Base-by-base conservation (phyloP, 2,113 vertebrate species). In the Sylvicapra grimmia region DNA sequence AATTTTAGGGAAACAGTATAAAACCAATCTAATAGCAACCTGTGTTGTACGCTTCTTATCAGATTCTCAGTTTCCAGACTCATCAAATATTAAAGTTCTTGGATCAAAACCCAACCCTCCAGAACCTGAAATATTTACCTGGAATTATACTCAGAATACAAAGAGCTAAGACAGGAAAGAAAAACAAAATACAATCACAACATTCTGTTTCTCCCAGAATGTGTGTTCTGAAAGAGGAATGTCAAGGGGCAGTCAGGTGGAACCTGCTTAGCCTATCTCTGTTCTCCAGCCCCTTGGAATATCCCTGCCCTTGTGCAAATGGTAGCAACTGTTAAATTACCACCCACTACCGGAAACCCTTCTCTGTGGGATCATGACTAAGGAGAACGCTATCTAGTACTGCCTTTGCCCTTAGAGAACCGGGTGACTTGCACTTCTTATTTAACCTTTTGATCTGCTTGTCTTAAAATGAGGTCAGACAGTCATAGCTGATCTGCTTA, bases 41-140 rank as follows among this genome's bases (percentile, higher is more conserved):
- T 72, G 23, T 54, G 11, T 90, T 88, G 23, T 9, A 58, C 40
- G 40, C 80, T 93, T 97, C 93, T 86, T 58, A 96, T 90, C 72
- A 88, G 72, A 90, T 86, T 95, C 97, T 89, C 83, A 54, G 79
- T 90, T 97, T 92, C 84, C 79, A 94, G 95, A 61, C 40, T 95
- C 90, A 97, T 96, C 63, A 96, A 97, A 95, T 93, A 97, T 96
- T 97, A 80, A 98, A 53, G 84, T 63, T 94, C 61, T 88, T 86
- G 53, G 58, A 96, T 51, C 13, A 86, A 97, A 97, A 90, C 36
- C 25, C 58, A 93, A 27, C n/a, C 84, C 40, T 92, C 58, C 36
- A 93, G 33, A 91, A 90, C 44, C 85, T 92, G 82, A 96, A 97
- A 96, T 82, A 84, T 96, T 94, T 97, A 95, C 96, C 59, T 94